Evolutionary conservation across 1,140 invertebrate species (phyloP).

Genomic region (Tribolium castaneum): DNA sequence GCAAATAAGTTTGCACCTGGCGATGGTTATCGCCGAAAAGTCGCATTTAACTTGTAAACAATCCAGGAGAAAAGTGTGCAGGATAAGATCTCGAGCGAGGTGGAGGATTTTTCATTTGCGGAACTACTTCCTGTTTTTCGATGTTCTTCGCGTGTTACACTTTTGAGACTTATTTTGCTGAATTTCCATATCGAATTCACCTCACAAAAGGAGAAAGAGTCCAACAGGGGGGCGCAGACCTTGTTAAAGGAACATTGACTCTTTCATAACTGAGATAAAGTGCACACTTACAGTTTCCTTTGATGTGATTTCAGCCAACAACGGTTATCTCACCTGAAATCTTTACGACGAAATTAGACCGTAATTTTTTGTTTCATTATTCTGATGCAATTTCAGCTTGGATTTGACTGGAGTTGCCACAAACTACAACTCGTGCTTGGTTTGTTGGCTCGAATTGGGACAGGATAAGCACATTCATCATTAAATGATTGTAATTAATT

Average conservation of each 20-base stretch:
- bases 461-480: constrained; percentile 9
- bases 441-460: neutral
- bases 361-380: neutral
- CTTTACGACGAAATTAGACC: neutral
- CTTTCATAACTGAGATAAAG: constrained; percentile 29
- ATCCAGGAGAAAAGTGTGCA: constrained; percentile 4
- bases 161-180: constrained; percentile 11
- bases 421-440: neutral
- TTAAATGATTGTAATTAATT: too few relatives aligned
- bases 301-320: constrained; percentile 5
- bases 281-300: constrained; percentile 2
- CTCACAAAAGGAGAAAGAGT: constrained; percentile 5
- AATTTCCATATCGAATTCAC: constrained; percentile 18
- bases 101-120: constrained; percentile 25
- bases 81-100: constrained; percentile 15
- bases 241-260: constrained; percentile 26
- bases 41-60: constrained; percentile 28
- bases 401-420: neutral
- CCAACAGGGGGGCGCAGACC: neutral
- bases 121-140: constrained; percentile 16
- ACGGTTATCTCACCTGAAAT: neutral
- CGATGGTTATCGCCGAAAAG: constrained; percentile 3
- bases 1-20: constrained; percentile 6
- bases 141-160: constrained; percentile 16
- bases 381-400: neutral